A percentile compares a stretch with the other conserved stretches of the same genome.
Evolutionary conservation across 2,888 invertebrate genomes (phyloP).

Genomic region (Andrena flavipes): DNA sequence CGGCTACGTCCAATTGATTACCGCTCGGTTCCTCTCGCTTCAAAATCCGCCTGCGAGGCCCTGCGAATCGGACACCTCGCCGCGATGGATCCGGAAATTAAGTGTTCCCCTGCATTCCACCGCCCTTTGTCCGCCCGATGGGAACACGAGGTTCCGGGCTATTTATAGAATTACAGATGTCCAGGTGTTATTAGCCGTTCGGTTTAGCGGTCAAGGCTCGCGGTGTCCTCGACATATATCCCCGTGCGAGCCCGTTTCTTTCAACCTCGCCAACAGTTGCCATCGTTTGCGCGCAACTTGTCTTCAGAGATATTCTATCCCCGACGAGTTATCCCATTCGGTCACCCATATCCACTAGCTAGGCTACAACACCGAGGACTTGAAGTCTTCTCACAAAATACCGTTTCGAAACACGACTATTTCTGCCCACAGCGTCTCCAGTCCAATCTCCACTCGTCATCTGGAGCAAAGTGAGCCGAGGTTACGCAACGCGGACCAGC

Average conservation of each 20-base stretch:
- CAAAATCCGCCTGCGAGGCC: constrained; percentile 56
- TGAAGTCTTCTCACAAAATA: neutral
- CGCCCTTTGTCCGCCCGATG: neutral
- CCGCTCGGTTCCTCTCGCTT: constrained; percentile 70
- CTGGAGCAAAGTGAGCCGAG: neutral
- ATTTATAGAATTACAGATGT: constrained; percentile 15
- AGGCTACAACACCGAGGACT: too few relatives aligned
- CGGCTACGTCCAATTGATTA: constrained; percentile 81
- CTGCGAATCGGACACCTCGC: constrained; percentile 50
- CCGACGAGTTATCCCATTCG: too few relatives aligned
- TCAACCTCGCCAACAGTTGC: too few relatives aligned
- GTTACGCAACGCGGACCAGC: neutral
- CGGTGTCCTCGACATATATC: neutral
- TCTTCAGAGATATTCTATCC: too few relatives aligned
- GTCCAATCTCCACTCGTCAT: neutral
- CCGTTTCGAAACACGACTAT: neutral
- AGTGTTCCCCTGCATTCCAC: constrained; percentile 15
- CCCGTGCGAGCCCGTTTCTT: too few relatives aligned
- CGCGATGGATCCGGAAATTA: constrained; percentile 55
- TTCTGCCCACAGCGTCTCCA: neutral
- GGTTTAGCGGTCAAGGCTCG: neutral
- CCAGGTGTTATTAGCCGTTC: neutral
- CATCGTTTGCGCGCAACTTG: too few relatives aligned
- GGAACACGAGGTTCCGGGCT: constrained; percentile 1
- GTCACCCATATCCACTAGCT: too few relatives aligned